These are phyloP conservation scores for Plemyria rubiginata DNA, from an alignment of 2,888 invertebrate species.

Conservation along the genomic window DNA sequence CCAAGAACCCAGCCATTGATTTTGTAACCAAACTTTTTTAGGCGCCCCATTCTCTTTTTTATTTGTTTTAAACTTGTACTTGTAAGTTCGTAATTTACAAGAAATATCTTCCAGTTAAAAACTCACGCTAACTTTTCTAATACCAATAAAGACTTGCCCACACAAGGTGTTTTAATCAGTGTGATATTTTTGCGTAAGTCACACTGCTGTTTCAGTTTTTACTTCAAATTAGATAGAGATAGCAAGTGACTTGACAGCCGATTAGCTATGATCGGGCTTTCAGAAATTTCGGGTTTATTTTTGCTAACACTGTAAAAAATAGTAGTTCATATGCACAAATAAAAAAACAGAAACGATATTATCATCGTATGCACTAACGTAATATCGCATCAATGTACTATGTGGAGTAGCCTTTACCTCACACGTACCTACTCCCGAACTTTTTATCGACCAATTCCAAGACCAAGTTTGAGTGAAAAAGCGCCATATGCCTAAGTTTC, in stretches of 20 bases:
- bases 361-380: no score
- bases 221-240: no score
- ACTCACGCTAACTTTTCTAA: slow-evolving; percentile 20
- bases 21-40: slow-evolving; percentile 5
- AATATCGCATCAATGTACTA: no score
- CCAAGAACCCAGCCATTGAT: background rate
- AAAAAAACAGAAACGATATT: no score
- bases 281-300: no score
- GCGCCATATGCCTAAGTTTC: slow-evolving; percentile 24
- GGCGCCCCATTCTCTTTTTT: background rate
- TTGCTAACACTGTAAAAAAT: no score
- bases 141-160: slow-evolving; percentile 5
- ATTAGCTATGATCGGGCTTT: no score
- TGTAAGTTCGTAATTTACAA: slow-evolving; percentile 17
- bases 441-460: slow-evolving; percentile 22
- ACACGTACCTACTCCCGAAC: slow-evolving; percentile 11
- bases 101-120: slow-evolving; percentile 23
- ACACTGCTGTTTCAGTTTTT: no score
- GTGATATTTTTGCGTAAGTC: no score
- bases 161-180: no score
- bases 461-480: slow-evolving; percentile 17
- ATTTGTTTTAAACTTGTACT: slow-evolving; percentile 5
- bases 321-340: no score
- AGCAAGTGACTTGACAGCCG: no score
- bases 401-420: background rate